These are phyloP conservation scores for Zaprionus taronus DNA, from an alignment of 1,140 invertebrate species.

Conservation along the genomic window DNA sequence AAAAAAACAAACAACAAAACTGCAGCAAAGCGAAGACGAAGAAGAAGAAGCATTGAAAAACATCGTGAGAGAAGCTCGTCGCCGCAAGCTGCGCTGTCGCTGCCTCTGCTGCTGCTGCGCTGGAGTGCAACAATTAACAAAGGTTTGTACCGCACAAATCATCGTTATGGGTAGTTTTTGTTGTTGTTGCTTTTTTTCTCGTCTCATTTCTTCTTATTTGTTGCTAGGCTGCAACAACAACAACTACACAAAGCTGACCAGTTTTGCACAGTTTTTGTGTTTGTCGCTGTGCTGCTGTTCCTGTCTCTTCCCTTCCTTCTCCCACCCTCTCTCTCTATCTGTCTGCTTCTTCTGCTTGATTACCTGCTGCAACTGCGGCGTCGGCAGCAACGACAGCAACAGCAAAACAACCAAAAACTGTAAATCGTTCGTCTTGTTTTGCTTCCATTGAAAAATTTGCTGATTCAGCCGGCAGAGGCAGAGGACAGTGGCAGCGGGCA, in stretches of 20 bases:
- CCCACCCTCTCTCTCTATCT: slow-evolving; percentile 13
- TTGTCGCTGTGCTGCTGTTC: slow-evolving; percentile 15
- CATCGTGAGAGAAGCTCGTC: slow-evolving; percentile 27
- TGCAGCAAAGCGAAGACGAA: background rate
- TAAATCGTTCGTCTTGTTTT: slow-evolving; percentile 63
- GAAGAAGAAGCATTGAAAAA: slow-evolving; percentile 10
- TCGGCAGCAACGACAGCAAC: slow-evolving; percentile 29
- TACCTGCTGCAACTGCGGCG: slow-evolving; percentile 47
- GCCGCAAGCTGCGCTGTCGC: slow-evolving; percentile 21
- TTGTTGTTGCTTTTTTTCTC: background rate
- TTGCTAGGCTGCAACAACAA: slow-evolving; percentile 1
- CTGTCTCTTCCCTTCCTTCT: slow-evolving; percentile 8
- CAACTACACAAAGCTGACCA: slow-evolving; percentile 37
- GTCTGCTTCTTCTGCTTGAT: slow-evolving; percentile 31
- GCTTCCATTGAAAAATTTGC: slow-evolving; percentile 68
- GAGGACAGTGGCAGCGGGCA: slow-evolving; percentile 23
- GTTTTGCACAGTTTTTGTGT: slow-evolving; percentile 44
- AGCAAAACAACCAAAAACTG: slow-evolving; percentile 52
- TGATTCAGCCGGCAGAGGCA: slow-evolving; percentile 52
- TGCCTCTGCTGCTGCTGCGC: slow-evolving; percentile 10
- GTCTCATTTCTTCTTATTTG: slow-evolving; percentile 14
- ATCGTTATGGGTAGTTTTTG: slow-evolving; percentile 30
- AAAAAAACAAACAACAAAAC: background rate
- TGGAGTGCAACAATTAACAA: slow-evolving; percentile 31
- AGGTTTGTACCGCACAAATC: slow-evolving; percentile 37